phyloP scores from a whole-genome alignment of 2,797 vertebrate genomes.

The Peromyscus eremicus region DNA sequence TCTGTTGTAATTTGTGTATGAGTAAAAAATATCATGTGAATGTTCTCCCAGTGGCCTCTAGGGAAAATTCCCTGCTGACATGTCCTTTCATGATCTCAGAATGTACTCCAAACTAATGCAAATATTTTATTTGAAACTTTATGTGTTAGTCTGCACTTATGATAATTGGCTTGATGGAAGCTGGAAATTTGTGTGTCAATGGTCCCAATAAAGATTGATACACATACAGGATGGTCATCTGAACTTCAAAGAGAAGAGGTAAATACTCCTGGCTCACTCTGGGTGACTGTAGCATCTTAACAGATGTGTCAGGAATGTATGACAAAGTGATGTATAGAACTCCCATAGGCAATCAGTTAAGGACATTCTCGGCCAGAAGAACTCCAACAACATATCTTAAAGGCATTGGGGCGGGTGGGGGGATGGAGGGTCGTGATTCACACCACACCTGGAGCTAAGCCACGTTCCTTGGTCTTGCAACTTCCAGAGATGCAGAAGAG shows the following conservation, averaged over 20 bases:
- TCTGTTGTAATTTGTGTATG: neutral
- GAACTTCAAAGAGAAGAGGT: neutral
- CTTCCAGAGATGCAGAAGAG: neutral
- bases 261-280: neutral
- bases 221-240: neutral
- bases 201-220: neutral
- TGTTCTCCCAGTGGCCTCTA: neutral
- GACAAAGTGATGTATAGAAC: neutral
- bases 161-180: neutral
- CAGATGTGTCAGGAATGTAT: neutral
- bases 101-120: neutral
- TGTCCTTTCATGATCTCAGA: neutral
- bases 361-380: neutral
- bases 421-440: neutral
- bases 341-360: neutral
- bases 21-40: neutral
- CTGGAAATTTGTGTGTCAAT: neutral
- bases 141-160: neutral
- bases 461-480: neutral
- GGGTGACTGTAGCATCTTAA: neutral
- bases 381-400: neutral
- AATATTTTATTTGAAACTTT: neutral
- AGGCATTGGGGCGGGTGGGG: neutral
- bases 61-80: neutral
- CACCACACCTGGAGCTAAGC: neutral